Base-by-base conservation (phyloP, 2,888 invertebrate genomes). In the Smittia sp. region DNA sequence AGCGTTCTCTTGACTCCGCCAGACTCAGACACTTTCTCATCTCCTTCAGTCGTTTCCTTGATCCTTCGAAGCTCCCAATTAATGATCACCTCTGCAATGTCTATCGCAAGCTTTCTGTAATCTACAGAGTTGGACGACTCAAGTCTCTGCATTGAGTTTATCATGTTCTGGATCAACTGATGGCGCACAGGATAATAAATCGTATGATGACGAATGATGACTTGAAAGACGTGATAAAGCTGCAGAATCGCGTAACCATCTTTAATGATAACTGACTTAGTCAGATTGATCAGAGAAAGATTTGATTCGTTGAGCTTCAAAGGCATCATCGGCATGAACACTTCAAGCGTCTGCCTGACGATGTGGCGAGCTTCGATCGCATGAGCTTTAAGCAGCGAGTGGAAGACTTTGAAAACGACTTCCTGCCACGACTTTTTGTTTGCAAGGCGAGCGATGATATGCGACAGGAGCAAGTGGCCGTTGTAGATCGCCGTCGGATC, bases 401-500 rank as follows among this genome's bases (percentile, higher is more conserved):
- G 93, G 80, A 94, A 94, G 0, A 94, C 93, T 86, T 98, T 98
- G 58, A 98, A 84, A 0, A 98, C 97, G 77, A 99, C 99, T 78
- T 96, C 88, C 78, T 96, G 72, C 72, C 72, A 72, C n/a, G 72
- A 72, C 75, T 90, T 94, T 83, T 98, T 96, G 79, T 99, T 98
- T 32, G 97, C 96, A 80, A 98, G 94, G 80, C 98, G 96, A 18
- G 97, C 95, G 77, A 99, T 98, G 77, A 99, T 97, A 80, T 98
- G 98, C 74, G 96, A 93, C 15, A 99, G 86, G 66, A 99, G 84
- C 68, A 98, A 85, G 82, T 98, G 98, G 0, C 98, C 98, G 79
- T 98, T 96, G 82, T 98, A 99, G 78, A 95, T 90, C 1, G 97
- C 96, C 1, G 97, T 94, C 0, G 98, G 96, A 83, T 98, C 98